Evolutionary conservation across 1,140 invertebrate genomes (phyloP).

Genomic region (Tetramorium alpestre): DNA sequence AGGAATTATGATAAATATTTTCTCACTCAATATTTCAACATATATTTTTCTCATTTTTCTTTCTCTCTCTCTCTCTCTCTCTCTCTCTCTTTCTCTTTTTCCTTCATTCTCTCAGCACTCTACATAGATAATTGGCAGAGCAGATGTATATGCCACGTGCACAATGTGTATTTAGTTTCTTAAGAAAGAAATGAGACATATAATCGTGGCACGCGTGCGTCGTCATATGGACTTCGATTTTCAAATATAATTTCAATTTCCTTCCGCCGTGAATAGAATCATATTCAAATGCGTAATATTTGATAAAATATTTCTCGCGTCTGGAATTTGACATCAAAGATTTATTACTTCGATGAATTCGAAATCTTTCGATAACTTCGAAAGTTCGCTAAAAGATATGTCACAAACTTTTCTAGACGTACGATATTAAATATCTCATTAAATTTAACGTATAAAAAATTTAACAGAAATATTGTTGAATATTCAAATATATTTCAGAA

Average conservation of each 20-base stretch:
- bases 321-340: not conserved
- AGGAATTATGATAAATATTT: constrained; percentile 56
- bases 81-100: constrained; percentile 27
- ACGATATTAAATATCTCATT: not conserved
- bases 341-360: not conserved
- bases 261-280: not conserved
- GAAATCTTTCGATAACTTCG: not conserved
- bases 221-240: not conserved
- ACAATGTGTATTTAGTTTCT: constrained; percentile 49
- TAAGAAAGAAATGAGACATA: constrained; percentile 56
- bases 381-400: not conserved
- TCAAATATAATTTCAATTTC: not conserved
- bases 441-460: too few relatives aligned
- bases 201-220: constrained; percentile 47
- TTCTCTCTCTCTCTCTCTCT: constrained; percentile 27
- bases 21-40: constrained; percentile 19
- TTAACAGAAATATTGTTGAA: not conserved
- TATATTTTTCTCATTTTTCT: not conserved
- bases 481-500: not conserved
- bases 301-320: not conserved
- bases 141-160: constrained; percentile 26
- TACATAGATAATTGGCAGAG: constrained; percentile 36
- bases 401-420: not conserved
- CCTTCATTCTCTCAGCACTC: not conserved
- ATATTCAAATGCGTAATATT: not conserved